Conservation (phyloP, 2,888 invertebrate genomes). For the Nycteola revayana region DNA sequence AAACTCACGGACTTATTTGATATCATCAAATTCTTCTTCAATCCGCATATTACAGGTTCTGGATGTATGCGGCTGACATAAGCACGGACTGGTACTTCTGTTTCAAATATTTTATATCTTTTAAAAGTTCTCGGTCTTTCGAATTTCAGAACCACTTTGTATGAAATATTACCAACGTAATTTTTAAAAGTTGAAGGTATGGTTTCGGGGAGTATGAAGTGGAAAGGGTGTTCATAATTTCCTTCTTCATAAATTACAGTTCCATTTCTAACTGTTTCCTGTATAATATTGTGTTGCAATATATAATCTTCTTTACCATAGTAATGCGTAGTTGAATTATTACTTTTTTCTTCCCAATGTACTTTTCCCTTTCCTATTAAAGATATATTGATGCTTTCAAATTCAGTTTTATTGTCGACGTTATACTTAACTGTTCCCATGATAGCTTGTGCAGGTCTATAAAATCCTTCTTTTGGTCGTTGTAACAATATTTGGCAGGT, state of each 20-base stretch:
- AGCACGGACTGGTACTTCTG: constrained; percentile 12
- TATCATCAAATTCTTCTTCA: constrained; percentile 4
- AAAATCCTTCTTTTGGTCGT: constrained; percentile 20
- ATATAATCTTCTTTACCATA: constrained; percentile 24
- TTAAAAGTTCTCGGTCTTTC: constrained; percentile 2
- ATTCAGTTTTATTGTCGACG: constrained; percentile 28
- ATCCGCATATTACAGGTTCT: constrained; percentile 4
- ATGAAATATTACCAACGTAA: constrained; percentile 8
- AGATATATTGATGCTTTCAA: constrained; percentile 21
- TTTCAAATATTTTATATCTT: constrained; percentile 1
- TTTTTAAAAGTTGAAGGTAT: constrained; percentile 18
- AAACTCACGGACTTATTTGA: constrained; percentile 4
- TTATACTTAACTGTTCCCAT: constrained; percentile 31
- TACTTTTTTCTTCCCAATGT: constrained; percentile 16
- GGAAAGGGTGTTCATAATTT: constrained; percentile 6
- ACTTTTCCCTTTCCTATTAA: constrained; percentile 32
- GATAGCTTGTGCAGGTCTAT: constrained; percentile 26
- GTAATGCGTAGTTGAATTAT: not conserved
- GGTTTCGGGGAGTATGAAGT: constrained; percentile 14
- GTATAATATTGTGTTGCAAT: constrained; percentile 10
- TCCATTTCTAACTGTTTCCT: constrained; percentile 1
- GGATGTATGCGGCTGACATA: constrained; percentile 2
- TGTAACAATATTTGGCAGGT: constrained; percentile 30
- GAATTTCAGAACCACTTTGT: constrained; percentile 12
- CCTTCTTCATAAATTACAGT: constrained; percentile 5